Conservation (phyloP, 2,888 invertebrate genomes). For the Synergus gifuensis region DNA sequence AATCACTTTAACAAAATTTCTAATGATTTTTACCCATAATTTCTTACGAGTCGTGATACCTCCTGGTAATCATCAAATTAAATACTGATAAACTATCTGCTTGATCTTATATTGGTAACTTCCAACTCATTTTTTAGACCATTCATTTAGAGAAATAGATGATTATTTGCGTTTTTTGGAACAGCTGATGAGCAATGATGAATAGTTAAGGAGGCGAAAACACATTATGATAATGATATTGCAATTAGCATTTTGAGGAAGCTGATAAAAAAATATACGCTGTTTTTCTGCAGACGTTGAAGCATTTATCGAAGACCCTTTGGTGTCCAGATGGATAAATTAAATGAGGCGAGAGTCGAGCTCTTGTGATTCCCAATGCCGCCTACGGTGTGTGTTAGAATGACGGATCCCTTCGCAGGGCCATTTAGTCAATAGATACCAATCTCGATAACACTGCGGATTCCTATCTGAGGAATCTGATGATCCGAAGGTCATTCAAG, state of each 20-base stretch:
- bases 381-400: slow-evolving; percentile 72
- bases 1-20: background rate
- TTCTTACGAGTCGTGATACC: background rate
- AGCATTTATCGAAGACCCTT: slow-evolving; percentile 50
- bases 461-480: slow-evolving; percentile 52
- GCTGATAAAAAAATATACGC: background rate
- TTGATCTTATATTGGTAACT: too few relatives aligned
- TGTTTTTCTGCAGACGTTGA: slow-evolving; percentile 19
- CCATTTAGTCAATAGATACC: slow-evolving; percentile 73
- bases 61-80: background rate
- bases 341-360: slow-evolving; percentile 65
- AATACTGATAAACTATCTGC: too few relatives aligned
- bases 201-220: background rate
- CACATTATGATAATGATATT: background rate
- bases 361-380: slow-evolving; percentile 51
- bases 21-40: too few relatives aligned
- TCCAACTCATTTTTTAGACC: too few relatives aligned
- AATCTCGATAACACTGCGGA: slow-evolving; percentile 65
- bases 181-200: background rate
- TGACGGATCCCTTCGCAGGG: slow-evolving; percentile 71
- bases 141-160: too few relatives aligned
- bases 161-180: background rate
- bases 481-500: slow-evolving; percentile 17
- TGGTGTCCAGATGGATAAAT: slow-evolving; percentile 67
- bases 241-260: slow-evolving; percentile 5